Base-by-base conservation (phyloP, 2,888 invertebrate species). In the Diadegma fenestrale region DNA sequence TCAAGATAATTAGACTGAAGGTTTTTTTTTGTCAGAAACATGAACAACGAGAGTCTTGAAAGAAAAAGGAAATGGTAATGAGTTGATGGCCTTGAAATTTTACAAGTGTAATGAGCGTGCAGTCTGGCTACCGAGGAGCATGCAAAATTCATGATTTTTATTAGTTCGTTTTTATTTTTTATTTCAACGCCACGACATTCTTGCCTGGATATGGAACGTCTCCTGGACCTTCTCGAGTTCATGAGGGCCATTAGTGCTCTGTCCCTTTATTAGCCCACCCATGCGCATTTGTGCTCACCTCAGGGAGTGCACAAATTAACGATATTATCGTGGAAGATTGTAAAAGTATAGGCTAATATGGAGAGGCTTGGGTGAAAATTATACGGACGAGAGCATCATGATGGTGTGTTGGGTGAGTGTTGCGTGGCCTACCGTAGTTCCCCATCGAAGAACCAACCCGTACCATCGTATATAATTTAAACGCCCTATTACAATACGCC, bases 351-450 rank as follows among this genome's bases (percentile, higher is more conserved):
- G 51, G 17, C 64, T 71, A 82, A 82, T 81, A 54, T 54, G 54
- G 33, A 63, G 79, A 45, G 30, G 75, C 82, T 82, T 71, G 85
- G 22, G 64, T 48, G 30, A 61, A 76, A 79, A 82, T 82, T 82
- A 85, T 85, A 79, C 78, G 69, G 76, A 82, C 69, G 79, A 76
- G 82, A 10, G 69, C 54, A 19, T 71, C 48, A 79, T 77, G 72
- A 73, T 80, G 54, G 69, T 81, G 48, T 68, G 33, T 33, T 33
- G 10, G 19, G 41, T 64, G 66, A 19, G 22, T 33, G 41, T 51
- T 72, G 68, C 80, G 80, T 71, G 63, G 80, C 58, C 71, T 80
- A 80, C 80, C 75, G 58, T 71, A 80, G 75, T 76, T 84, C 73
- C 84, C 73, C 77, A 78, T 54, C 80, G 77, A 48, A 48, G 66